Base-by-base conservation (phyloP, 2,797 vertebrate genomes). In the Scyliorhinus canicula region DNA sequence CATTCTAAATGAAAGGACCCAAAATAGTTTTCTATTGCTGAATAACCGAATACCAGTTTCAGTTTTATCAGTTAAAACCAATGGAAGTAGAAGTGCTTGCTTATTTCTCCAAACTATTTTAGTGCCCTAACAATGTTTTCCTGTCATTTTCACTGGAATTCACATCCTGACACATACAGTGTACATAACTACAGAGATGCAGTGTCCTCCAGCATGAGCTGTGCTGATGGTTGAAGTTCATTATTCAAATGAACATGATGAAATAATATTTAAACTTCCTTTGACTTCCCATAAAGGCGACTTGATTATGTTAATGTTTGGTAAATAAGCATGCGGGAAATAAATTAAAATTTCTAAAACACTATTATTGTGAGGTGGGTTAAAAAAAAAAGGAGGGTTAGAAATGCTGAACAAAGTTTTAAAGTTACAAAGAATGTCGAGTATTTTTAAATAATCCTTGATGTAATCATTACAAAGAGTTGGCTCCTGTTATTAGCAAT, bases 401-500 rank as follows among this genome's bases (percentile, higher is more conserved):
- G 67, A 55, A 94, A 74, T 52, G 67, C 47, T 74, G 74, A 71
- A 94, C 28, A 9, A 52, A 74, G 24, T 28, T 24, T 35, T 93
- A 71, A 93, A 44, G 28, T 74, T 52, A n/a, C 69, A 74, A 69
- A 94, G 93, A 50, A 16, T 71, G 65, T 14, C 24, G 44, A 74
- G 47, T 69, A 52, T 74, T 50, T 71, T 31, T 28, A 94, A 94
- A 50, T 94, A 55, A 94, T 94, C 31, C 93, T 94, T 71, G 31
- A 8, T 52, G 26, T 55, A 74, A 94, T 74, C 67, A 67, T 94
- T 94, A 52, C 40, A 94, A 74, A 47, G 65, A 69, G 93, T 90
- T 69, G 28, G 11, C 44, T 74, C 67, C 93, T 94, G 93, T 94
- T 94, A 94, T 94, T 94, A 55, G 67, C 71, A 67, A 94, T 71